Conservation (phyloP, 1,140 invertebrate genomes). For the Polypedilum pembai region DNA sequence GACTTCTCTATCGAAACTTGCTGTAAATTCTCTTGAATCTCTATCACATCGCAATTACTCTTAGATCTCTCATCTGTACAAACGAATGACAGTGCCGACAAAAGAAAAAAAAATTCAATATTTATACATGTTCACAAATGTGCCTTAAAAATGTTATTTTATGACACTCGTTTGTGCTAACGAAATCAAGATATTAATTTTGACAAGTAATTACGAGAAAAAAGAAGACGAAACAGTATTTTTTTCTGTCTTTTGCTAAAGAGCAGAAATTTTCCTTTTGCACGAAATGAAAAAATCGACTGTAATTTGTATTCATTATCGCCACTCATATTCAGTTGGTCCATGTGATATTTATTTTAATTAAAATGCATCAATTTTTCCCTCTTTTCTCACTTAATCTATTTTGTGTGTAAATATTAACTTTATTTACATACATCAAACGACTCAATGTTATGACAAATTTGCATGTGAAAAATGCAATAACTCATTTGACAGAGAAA, state of each 20-base stretch:
- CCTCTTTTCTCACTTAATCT: not conserved
- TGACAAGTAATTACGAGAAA: constrained; percentile 24
- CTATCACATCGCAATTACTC: not conserved
- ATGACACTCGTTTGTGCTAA: not conserved
- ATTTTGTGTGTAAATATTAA: not conserved
- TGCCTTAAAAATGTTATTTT: not conserved
- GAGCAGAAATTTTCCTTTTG: not conserved
- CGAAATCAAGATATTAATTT: not conserved
- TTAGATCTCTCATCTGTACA: not conserved
- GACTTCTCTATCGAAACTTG: not conserved
- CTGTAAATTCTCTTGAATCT: not conserved
- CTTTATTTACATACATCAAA: too few species aligned
- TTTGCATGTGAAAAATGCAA: not conserved
- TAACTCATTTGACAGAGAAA: too few species aligned
- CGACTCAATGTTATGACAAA: constrained; percentile 8
- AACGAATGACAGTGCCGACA: not conserved
- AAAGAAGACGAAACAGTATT: not conserved
- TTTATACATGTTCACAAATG: not conserved
- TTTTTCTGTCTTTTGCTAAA: not conserved
- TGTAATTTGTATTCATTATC: constrained; percentile 26
- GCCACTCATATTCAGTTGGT: not conserved
- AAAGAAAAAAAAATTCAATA: not conserved
- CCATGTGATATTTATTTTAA: constrained; percentile 22
- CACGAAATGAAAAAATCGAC: not conserved
- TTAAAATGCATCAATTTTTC: not conserved